Conservation (phyloP, 2,113 vertebrate species). For the Anoura caudifer region DNA sequence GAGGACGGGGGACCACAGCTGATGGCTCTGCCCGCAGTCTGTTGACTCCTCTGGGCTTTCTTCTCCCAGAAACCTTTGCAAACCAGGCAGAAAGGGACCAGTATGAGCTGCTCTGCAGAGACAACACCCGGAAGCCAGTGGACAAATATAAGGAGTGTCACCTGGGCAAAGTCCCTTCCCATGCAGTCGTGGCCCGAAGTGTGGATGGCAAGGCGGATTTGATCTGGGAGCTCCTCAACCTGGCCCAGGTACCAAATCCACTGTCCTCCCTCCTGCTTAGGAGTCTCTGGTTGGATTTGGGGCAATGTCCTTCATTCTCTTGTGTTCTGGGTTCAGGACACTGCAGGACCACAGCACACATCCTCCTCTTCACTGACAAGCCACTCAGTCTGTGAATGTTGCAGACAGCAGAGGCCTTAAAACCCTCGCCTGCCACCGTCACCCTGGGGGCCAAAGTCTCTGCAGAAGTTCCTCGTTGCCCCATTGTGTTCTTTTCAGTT, state of each 20-base stretch:
- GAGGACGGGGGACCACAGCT: not conserved
- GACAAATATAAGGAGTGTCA: slow-evolving; percentile 82
- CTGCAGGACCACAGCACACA: not conserved
- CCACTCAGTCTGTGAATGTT: not conserved
- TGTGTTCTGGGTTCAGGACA: not conserved
- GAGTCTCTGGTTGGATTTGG: not conserved
- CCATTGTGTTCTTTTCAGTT: not conserved
- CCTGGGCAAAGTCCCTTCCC: slow-evolving; percentile 85
- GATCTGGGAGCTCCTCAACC: slow-evolving; percentile 83
- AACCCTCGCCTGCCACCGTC: not conserved
- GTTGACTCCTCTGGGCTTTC: not conserved
- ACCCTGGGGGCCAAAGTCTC: not conserved
- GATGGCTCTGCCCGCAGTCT: not conserved
- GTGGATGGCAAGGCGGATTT: slow-evolving; percentile 72
- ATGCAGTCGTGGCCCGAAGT: slow-evolving; percentile 85
- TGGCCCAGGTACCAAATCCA: slow-evolving; percentile 76
- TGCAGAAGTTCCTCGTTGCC: not conserved
- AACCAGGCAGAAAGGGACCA: slow-evolving; percentile 63
- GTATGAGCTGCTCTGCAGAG: slow-evolving; percentile 90
- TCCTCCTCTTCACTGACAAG: not conserved
- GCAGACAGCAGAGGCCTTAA: not conserved
- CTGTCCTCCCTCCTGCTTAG: not conserved
- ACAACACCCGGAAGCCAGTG: slow-evolving; percentile 80
- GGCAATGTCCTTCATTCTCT: not conserved
- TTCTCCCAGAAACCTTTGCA: slow-evolving; percentile 67